phyloP scores from a whole-genome alignment of 2,113 vertebrate genomes.

The Carassius gibelio region DNA sequence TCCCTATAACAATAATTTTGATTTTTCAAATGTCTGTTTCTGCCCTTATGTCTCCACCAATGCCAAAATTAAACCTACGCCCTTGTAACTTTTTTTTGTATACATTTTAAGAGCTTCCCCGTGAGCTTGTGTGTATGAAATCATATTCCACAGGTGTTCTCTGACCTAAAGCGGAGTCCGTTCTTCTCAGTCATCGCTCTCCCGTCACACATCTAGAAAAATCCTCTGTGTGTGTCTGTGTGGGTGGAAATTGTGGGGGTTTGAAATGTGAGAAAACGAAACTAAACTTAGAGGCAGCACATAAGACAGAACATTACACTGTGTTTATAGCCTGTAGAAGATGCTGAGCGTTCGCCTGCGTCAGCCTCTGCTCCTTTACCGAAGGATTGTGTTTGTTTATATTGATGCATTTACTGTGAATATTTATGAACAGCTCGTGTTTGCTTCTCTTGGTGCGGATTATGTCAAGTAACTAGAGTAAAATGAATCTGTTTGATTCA shows the following conservation, averaged over 20 bases:
- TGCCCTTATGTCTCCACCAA: no score
- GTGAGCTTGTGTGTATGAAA: not conserved
- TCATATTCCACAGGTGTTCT: not conserved
- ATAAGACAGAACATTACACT: slow-evolving; percentile 11
- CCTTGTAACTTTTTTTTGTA: no score
- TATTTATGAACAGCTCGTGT: not conserved
- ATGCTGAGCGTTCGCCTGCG: not conserved
- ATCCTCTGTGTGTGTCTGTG: slow-evolving; percentile 58
- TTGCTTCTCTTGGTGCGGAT: not conserved
- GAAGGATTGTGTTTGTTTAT: not conserved
- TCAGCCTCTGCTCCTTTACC: not conserved
- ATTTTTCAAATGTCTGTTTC: no score
- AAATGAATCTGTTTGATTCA: not conserved
- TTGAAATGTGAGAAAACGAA: slow-evolving; percentile 61
- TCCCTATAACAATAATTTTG: no score
- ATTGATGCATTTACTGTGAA: not conserved
- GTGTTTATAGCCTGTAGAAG: no score
- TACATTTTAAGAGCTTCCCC: no score
- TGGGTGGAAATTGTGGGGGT: slow-evolving; percentile 62
- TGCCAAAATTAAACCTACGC: no score
- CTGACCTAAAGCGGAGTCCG: not conserved
- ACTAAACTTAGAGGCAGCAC: slow-evolving; percentile 67
- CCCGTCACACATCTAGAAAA: slow-evolving; percentile 62
- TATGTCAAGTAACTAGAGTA: not conserved
- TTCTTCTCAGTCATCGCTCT: slow-evolving; percentile 13